Conservation (phyloP, 2,888 invertebrate genomes). For the Pandemis heparana region DNA sequence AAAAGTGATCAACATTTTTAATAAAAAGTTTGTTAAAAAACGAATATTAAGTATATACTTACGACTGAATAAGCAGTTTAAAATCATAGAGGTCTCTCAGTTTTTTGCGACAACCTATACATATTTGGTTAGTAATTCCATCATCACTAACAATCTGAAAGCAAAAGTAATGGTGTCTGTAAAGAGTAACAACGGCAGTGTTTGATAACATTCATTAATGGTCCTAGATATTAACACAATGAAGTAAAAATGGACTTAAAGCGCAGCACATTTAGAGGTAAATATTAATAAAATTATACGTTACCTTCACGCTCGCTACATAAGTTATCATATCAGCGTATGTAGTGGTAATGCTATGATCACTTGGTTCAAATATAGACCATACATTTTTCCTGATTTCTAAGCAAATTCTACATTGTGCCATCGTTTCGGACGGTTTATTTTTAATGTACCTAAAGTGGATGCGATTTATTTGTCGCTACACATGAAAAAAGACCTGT, state of each 20-base stretch:
- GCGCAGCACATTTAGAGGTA: no score
- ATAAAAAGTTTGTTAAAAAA: neutral
- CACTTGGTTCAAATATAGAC: constrained; percentile 51
- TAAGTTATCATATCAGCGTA: constrained; percentile 61
- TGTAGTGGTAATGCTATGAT: constrained; percentile 48
- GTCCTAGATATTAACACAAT: no score
- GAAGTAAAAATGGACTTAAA: no score
- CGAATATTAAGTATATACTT: constrained; percentile 38
- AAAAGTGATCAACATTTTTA: no score
- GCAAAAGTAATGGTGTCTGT: no score
- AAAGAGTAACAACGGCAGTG: no score
- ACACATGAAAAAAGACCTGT: no score
- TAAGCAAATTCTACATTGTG: constrained; percentile 67
- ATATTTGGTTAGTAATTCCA: constrained; percentile 56
- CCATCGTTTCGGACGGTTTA: constrained; percentile 47
- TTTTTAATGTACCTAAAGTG: no score
- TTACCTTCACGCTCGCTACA: constrained; percentile 61
- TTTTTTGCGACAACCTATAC: constrained; percentile 68
- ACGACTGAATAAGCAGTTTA: constrained; percentile 64
- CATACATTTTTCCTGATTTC: constrained; percentile 52
- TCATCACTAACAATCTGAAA: constrained; percentile 55
- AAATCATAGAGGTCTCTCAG: constrained; percentile 63
- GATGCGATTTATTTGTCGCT: neutral
- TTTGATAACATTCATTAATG: no score
- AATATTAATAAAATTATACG: constrained; percentile 13